These are phyloP conservation scores for Leguminivora glycinivorella DNA, from an alignment of 1,140 invertebrate species.

Conservation along the genomic window DNA sequence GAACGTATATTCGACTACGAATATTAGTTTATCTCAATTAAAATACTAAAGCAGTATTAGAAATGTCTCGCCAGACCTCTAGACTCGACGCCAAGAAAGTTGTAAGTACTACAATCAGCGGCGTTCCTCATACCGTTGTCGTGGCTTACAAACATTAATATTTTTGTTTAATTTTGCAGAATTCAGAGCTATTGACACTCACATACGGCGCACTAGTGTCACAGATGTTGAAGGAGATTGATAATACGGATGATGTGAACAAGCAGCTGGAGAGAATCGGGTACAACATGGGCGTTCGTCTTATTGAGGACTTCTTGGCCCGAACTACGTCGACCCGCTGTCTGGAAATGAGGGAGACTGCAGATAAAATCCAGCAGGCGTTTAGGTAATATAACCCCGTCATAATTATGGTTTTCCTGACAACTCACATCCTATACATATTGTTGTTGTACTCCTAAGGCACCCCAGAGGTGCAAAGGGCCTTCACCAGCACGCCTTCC, in stretches of 20 bases:
- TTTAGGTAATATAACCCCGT: constrained; percentile 60
- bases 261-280: constrained; percentile 96
- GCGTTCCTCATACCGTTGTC: constrained; percentile 2
- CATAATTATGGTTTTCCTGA: too few relatives aligned
- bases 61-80: constrained; percentile 74
- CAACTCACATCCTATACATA: too few relatives aligned
- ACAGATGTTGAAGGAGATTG: constrained; percentile 98
- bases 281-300: constrained; percentile 98
- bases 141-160: constrained; percentile 10
- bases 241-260: constrained; percentile 98
- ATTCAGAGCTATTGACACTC: constrained; percentile 97
- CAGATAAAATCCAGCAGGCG: constrained; percentile 94
- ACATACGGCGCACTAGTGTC: constrained; percentile 98
- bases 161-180: constrained; percentile 82
- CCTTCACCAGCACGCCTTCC: too few relatives aligned
- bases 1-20: background rate
- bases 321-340: constrained; percentile 94
- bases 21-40: background rate
- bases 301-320: constrained; percentile 99
- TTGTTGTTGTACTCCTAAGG: too few relatives aligned
- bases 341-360: constrained; percentile 97
- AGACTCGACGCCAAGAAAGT: constrained; percentile 77
- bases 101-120: constrained; percentile 57
- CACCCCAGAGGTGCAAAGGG: too few relatives aligned
- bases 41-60: constrained; percentile 30